Evolutionary conservation across 2,797 vertebrate species (phyloP), one percentile per base, ranked within the genome.

Genomic region (Uromys caudimaculatus): DNA sequence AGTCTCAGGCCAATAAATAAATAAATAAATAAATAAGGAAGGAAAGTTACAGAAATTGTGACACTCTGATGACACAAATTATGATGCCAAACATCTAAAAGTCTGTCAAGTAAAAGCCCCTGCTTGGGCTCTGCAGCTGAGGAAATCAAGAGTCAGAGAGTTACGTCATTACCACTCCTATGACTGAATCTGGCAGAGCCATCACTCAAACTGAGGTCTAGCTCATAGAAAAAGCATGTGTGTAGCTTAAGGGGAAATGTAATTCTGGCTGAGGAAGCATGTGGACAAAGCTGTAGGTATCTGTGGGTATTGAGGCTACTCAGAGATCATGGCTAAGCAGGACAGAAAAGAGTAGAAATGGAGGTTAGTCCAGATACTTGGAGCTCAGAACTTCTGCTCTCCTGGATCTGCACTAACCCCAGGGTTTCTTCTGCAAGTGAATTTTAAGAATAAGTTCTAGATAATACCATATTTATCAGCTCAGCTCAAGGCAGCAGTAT

Each of bases 401-500:
- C 2, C 4, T 54, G 9, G 3, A 56, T 52, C 77, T 75, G 69
- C 3, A 75, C 19, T 23, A 77, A 95, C 75, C 19, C 52, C n/a
- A 84, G n/a, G 38, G 35, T 95, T 76, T 88, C 21, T 44, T 14
- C 52, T 84, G 52, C 56, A 93, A 96, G 67, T 44, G 41, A 88
- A 62, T 69, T 84, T 91, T 81, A 78, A 93, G 35, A 94, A 78
- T 89, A 95, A 92, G 94, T 90, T 6, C 6, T 76, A 85, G 27
- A 14, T 77, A 75, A 76, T 38, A 56, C n/a, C 50, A 89, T 88
- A 67, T 86, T 96, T 87, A 14, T 35, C 41, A 93, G 29, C 35
- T 58, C 62, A 83, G 35, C 44, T 92, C 50, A 94, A 91, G 50
- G n/a, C 17, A 81, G 23, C 71, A 89, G 21, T 73, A 44, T 3